Evolutionary conservation across 2,888 invertebrate genomes (phyloP).

Genomic region (Heliconius ethilla): DNA sequence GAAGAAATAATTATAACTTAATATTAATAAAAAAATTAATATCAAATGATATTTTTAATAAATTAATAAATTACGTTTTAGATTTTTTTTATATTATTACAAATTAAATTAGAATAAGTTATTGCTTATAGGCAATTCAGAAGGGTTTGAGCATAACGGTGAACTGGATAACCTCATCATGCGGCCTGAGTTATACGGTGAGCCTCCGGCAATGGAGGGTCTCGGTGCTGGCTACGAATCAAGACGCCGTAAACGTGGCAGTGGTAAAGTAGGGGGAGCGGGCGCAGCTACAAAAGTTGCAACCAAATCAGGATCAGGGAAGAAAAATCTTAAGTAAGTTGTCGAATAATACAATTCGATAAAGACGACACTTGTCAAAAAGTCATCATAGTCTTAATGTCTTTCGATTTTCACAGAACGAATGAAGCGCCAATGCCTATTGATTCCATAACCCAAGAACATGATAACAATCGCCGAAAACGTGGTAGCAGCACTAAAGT

Average conservation of each 20-base stretch:
- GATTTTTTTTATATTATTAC: too few relatives aligned
- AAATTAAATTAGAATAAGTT: not conserved
- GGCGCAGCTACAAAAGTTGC: slow-evolving; percentile 78
- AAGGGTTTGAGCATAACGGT: slow-evolving; percentile 72
- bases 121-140: slow-evolving; percentile 66
- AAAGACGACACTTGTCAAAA: not conserved
- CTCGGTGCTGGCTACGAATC: slow-evolving; percentile 67
- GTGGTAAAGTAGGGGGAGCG: slow-evolving; percentile 75
- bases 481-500: slow-evolving; percentile 75
- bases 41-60: too few relatives aligned
- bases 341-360: not conserved
- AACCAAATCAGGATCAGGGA: slow-evolving; percentile 73
- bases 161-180: slow-evolving; percentile 83
- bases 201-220: slow-evolving; percentile 80
- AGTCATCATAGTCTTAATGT: slow-evolving; percentile 1
- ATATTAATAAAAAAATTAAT: too few relatives aligned
- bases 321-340: slow-evolving; percentile 75
- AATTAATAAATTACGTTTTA: too few relatives aligned
- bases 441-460: slow-evolving; percentile 63
- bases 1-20: too few relatives aligned
- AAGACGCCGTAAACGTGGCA: slow-evolving; percentile 73
- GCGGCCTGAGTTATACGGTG: slow-evolving; percentile 83
- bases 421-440: slow-evolving; percentile 67
- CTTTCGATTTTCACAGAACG: slow-evolving; percentile 55
- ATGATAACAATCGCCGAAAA: slow-evolving; percentile 67